phyloP scores from a whole-genome alignment of 2,113 vertebrate genomes.

The Rhinichthys klamathensis region DNA sequence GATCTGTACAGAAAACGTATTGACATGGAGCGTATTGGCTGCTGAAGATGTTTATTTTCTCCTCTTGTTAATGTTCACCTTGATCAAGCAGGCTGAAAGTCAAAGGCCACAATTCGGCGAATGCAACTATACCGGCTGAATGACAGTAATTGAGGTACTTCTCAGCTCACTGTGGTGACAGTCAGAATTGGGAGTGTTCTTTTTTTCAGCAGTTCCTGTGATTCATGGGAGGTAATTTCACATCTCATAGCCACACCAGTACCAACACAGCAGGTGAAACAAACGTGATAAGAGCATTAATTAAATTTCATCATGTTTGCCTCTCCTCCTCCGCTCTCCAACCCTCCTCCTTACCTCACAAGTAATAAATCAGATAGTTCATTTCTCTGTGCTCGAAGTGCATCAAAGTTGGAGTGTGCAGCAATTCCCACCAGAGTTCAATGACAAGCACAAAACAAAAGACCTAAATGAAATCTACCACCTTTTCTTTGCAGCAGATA shows the following conservation, averaged over 20 bases:
- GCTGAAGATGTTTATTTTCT: background rate
- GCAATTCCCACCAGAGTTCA: slow-evolving; percentile 46
- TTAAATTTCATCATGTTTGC: slow-evolving; percentile 56
- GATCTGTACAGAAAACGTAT: background rate
- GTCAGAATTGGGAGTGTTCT: background rate
- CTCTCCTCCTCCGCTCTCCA: slow-evolving; percentile 8
- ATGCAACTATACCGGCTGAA: slow-evolving; percentile 16
- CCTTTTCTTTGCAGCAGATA: slow-evolving; percentile 45
- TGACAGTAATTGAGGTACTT: slow-evolving; percentile 55
- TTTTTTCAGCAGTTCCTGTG: slow-evolving; percentile 32
- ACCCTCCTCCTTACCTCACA: background rate
- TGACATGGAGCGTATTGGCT: background rate
- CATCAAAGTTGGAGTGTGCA: slow-evolving; percentile 26
- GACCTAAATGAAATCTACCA: slow-evolving; percentile 47
- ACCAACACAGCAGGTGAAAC: slow-evolving; percentile 51
- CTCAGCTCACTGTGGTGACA: slow-evolving; percentile 25
- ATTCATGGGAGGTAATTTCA: slow-evolving; percentile 43
- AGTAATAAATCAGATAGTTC: slow-evolving; percentile 52
- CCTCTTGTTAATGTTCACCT: background rate
- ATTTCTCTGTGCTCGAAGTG: slow-evolving; percentile 23
- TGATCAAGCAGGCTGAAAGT: slow-evolving; percentile 29
- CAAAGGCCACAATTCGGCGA: background rate
- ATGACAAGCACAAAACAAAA: slow-evolving; percentile 56
- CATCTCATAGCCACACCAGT: slow-evolving; percentile 27
- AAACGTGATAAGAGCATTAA: slow-evolving; percentile 60